These are phyloP conservation scores for Microcaecilia unicolor DNA, from an alignment of 2,797 vertebrate genomes.

Conservation along the genomic window DNA sequence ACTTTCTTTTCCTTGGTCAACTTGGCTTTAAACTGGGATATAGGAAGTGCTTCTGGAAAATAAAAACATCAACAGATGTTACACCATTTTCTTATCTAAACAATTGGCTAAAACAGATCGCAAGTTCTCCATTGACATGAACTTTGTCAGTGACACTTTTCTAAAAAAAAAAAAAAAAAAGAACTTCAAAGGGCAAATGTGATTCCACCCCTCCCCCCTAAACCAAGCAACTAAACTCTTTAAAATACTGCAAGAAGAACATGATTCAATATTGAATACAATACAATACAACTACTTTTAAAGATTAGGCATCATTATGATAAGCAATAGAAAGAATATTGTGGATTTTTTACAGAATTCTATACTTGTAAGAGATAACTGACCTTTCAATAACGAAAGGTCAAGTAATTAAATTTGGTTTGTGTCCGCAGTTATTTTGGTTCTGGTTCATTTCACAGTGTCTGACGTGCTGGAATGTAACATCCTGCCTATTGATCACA, in stretches of 20 bases:
- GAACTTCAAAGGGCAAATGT: neutral
- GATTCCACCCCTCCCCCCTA: no score
- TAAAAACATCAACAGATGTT: neutral
- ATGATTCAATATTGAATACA: no score
- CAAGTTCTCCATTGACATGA: neutral
- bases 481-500: neutral
- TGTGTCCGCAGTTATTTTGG: conserved; percentile 4
- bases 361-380: neutral
- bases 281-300: no score
- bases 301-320: neutral
- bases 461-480: conserved; percentile 1
- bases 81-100: neutral
- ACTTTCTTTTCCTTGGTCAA: neutral
- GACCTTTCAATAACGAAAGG: neutral
- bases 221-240: no score
- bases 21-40: neutral
- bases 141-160: neutral
- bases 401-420: conserved; percentile 5
- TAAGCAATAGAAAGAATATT: no score
- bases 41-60: neutral
- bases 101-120: neutral
- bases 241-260: no score
- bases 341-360: no score
- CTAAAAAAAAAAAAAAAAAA: conserved; percentile 2
- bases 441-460: neutral